These are phyloP conservation scores for Penaeus indicus DNA, from an alignment of 1,140 invertebrate species.

Conservation along the genomic window DNA sequence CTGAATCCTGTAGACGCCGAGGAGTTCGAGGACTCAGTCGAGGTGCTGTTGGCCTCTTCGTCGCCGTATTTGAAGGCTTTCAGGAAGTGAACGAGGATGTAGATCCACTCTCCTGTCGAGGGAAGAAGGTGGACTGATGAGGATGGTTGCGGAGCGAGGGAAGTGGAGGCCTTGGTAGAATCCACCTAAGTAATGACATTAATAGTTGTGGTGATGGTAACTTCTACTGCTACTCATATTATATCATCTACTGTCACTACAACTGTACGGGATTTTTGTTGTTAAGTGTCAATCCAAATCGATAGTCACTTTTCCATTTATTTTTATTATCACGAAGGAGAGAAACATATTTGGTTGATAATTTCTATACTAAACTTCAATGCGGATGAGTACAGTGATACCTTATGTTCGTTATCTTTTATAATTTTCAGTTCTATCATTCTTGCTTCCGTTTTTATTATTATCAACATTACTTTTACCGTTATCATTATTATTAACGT, in stretches of 20 bases:
- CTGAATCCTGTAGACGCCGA: conserved; percentile 17
- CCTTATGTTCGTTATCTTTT: no score
- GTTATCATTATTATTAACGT: no score
- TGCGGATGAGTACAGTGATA: no score
- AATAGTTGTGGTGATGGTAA: neutral
- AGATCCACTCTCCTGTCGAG: conserved; percentile 77
- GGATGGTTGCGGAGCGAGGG: neutral
- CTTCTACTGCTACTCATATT: conserved; percentile 10
- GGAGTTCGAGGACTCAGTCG: neutral
- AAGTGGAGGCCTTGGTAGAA: conserved; percentile 1
- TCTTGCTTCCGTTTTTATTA: no score
- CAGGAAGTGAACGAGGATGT: conserved; percentile 75
- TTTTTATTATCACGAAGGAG: no score
- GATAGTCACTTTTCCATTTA: no score
- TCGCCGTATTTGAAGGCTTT: conserved; percentile 72
- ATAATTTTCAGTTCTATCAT: no score
- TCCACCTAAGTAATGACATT: conserved; percentile 2
- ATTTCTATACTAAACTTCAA: no score
- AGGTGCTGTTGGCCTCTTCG: conserved; percentile 45
- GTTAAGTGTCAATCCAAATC: no score
- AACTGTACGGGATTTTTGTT: neutral
- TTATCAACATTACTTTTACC: no score
- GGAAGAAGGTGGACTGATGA: conserved; percentile 19
- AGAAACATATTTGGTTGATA: no score
- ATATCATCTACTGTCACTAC: conserved; percentile 1